Percentiles rank a stretch among this genome's conserved stretches.
phyloP scores from a whole-genome alignment of 2,113 vertebrate genomes.

The Gymnogyps californianus region DNA sequence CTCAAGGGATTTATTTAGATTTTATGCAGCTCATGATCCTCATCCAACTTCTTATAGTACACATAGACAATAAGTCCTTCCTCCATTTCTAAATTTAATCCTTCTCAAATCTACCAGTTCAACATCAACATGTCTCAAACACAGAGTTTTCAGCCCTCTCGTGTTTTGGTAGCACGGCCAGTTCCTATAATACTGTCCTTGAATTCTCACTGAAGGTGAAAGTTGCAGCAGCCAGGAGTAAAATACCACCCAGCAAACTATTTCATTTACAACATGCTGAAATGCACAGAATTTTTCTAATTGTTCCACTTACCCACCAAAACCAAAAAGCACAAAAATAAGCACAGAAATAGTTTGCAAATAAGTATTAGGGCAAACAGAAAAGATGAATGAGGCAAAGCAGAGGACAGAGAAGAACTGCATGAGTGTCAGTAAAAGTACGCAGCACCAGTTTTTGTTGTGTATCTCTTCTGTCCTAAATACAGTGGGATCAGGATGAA shows the following conservation, averaged over 20 bases:
- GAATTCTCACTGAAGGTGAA: neutral
- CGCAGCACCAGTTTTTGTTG: neutral
- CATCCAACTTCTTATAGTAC: constrained; percentile 21
- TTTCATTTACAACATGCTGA: neutral
- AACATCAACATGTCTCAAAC: neutral
- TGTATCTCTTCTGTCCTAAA: neutral
- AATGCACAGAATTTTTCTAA: neutral
- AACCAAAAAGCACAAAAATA: neutral
- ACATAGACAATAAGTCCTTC: constrained; percentile 3
- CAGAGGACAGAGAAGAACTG: neutral
- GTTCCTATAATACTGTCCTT: neutral
- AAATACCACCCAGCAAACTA: neutral
- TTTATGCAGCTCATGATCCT: neutral
- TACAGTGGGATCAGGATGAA: neutral
- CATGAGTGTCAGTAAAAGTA: neutral
- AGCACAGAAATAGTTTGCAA: neutral
- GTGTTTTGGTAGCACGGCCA: neutral
- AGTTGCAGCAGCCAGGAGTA: neutral
- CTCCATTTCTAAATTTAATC: constrained; percentile 49
- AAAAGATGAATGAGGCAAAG: neutral
- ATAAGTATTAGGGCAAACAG: neutral
- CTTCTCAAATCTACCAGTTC: neutral
- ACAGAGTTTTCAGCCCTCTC: neutral
- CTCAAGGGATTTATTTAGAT: constrained; percentile 34
- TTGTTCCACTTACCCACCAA: neutral